A percentile compares a stretch with the other conserved stretches of the same genome.
phyloP scores from a whole-genome alignment of 2,113 vertebrate species.

The Notechis scutatus region DNA sequence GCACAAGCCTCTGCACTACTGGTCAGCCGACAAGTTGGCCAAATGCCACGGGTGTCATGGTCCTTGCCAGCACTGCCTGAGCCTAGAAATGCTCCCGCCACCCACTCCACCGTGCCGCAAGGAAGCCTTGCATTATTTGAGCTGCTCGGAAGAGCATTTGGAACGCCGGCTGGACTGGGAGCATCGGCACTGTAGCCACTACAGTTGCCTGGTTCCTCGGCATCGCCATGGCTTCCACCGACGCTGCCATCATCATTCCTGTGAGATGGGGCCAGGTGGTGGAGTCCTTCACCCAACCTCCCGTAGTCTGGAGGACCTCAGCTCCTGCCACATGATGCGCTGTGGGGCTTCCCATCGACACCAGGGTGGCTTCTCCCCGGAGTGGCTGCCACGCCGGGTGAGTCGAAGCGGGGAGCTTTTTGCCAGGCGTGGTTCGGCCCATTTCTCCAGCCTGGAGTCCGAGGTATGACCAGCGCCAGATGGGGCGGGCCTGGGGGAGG shows the following conservation, averaged over 20 bases:
- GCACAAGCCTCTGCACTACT: conserved; percentile 80
- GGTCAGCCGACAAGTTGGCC: conserved; percentile 89
- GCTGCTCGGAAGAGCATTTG: conserved; percentile 74
- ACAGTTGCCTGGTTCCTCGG: conserved; percentile 75
- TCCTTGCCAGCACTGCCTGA: conserved; percentile 68
- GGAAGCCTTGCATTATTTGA: conserved; percentile 73
- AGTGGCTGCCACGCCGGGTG: conserved; percentile 62
- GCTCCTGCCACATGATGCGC: conserved; percentile 65
- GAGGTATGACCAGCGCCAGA: conserved; percentile 82
- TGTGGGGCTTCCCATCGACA: conserved; percentile 69
- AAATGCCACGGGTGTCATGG: conserved; percentile 77
- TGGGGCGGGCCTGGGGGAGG: conserved; percentile 1
- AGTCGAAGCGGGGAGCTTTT: conserved; percentile 79
- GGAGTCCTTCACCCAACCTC: conserved; percentile 82
- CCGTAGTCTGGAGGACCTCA: conserved; percentile 88
- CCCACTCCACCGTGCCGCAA: conserved; percentile 67
- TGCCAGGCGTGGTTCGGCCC: conserved; percentile 86
- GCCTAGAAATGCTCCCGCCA: conserved; percentile 73
- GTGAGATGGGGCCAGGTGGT: conserved; percentile 59
- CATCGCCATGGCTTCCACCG: conserved; percentile 60
- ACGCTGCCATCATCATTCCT: conserved; percentile 68
- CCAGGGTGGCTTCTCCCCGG: conserved; percentile 67
- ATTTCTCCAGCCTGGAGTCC: conserved; percentile 92
- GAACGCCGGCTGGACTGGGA: conserved; percentile 83
- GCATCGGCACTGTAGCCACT: conserved; percentile 79